Evolutionary conservation across 1,140 invertebrate genomes (phyloP), one percentile per base, ranked within the genome.

Genomic region (Zaprionus tsacasi): DNA sequence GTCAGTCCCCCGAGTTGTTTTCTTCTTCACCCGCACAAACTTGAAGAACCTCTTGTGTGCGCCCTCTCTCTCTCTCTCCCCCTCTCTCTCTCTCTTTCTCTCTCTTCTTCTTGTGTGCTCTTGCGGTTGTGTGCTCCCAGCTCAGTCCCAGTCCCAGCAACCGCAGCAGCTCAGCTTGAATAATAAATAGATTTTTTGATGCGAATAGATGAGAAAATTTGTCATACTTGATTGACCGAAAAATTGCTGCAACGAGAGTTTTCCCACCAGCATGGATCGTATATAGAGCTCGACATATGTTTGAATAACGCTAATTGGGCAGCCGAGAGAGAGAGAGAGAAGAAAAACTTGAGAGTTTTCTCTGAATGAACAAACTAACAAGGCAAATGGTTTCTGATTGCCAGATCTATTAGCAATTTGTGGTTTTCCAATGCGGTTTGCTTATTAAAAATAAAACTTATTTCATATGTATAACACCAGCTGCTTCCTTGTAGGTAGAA

Each of bases 151-250:
- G 27, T 4, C 6, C 27, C 27, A 3, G 38, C 43, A 65, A 25
- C 45, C 54, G 33, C 27, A 3, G 38, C 70, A 58, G 35, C 59
- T 21, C 64, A 68, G 57, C 64, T 36, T 70, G 72, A 75, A 75
- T 75, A 75, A 75, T 55, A 75, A 75, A 75, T 75, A 59, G 67
- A 60, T 63, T 70, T 75, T 61, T 70, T 70, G 59, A 58, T 74
- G 59, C 52, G 71, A 74, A 70, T 63, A 70, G 72, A 70, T 75
- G 67, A 70, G 52, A 58, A 64, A 70, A 75, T 75, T 75, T 75
- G 67, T 75, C 59, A 64, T 59, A 70, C 57, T 75, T 75, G 67
- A 75, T 75, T 75, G 72, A 70, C 72, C 72, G 68, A 75, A 70
- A 75, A 75, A 75, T 70, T 70, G 67, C 61, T 15, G 43, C 40